Evolutionary conservation across 2,797 vertebrate species (phyloP), one percentile per base, ranked within the genome.

Genomic region (Anableps anableps): DNA sequence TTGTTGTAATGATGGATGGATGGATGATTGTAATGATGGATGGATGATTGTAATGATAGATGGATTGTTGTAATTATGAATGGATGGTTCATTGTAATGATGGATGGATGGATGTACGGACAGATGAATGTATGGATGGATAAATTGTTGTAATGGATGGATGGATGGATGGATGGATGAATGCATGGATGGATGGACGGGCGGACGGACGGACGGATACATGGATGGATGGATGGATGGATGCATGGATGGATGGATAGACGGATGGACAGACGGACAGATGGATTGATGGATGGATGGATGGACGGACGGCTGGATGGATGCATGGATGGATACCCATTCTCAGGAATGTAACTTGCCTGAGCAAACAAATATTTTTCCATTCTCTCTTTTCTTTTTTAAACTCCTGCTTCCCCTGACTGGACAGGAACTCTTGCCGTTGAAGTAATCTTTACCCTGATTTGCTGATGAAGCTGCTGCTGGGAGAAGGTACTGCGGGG

Each of bases 381-480:
- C 16, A 16, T 53, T 74, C 47, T 26, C 31, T 60, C 5, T n/a
- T 51, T 23, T 38, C n/a, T 41, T 5, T 64, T 64, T 60, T 29
- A n/a, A 62, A 26, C 11, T 31, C 8, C 11, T 11, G 36, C 36
- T 23, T 11, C 9, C 34, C 19, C 36, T 41, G 36, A 68, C 21
- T 23, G 36, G 36, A 4, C 36, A 38, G 19, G 8, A 66, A 66
- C 7, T 31, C 17, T 34, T 66, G 58, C 8, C 34, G 38, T 38
- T 23, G 16, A 21, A n/a, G 2, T 3, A 3, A 31, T 0, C 1
- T 13, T 81, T 93, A 96, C 96, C 94, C 94, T 93, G 78, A 96
- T 93, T 75, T 96, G 96, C 80, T 96, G 95, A 68, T 95, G 94
- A 74, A 96, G 89, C 48, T 96, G 96, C 58, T 95, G 94, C 34